Conservation (phyloP, 2,113 vertebrate genomes). For the Noctilio leporinus region DNA sequence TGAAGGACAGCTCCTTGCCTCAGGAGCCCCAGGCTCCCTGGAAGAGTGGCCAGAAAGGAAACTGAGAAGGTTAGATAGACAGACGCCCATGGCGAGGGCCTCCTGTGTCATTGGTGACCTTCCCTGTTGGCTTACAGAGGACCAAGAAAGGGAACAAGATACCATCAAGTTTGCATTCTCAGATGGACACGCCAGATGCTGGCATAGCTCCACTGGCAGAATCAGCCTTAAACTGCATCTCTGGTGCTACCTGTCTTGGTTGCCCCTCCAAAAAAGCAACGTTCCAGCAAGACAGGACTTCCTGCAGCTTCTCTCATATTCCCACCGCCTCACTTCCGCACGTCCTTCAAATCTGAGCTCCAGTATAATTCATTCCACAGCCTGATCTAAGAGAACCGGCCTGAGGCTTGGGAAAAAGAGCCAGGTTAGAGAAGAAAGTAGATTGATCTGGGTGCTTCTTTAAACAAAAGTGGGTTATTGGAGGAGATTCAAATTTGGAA, state of each 20-base stretch:
- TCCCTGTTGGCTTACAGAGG: not conserved
- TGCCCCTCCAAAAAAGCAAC: not conserved
- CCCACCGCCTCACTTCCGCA: not conserved
- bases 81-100: not conserved
- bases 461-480: not conserved
- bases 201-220: not conserved
- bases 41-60: not conserved
- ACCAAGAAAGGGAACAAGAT: not conserved
- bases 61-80: not conserved
- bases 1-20: not conserved
- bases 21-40: not conserved
- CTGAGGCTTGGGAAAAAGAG: not conserved
- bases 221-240: not conserved
- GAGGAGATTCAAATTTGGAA: not conserved
- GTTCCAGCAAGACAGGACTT: not conserved
- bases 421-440: not conserved
- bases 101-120: not conserved
- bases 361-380: not conserved
- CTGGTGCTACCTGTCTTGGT: not conserved
- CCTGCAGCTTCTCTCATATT: not conserved
- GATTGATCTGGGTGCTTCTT: not conserved
- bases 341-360: constrained; percentile 7
- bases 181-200: not conserved
- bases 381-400: not conserved
- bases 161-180: not conserved